Evolutionary conservation across 2,113 vertebrate species (phyloP), one percentile per base, ranked within the genome.

Genomic region (Trachemys scripta): DNA sequence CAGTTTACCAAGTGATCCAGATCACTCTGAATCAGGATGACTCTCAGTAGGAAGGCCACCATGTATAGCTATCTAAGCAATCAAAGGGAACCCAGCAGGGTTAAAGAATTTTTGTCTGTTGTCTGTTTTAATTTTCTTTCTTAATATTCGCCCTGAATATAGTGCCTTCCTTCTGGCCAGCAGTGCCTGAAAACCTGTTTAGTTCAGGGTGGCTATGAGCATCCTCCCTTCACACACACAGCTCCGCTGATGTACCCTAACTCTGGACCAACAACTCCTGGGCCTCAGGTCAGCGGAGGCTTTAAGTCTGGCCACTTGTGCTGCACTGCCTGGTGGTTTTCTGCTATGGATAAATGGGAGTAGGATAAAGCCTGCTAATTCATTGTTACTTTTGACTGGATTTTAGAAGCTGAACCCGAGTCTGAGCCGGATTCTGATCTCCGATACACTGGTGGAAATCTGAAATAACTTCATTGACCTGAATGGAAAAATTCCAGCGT

Each of bases 401-500:
- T 69, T 83, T 94, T 38, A 1, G 53, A 93, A 82, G 3, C 90
- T 89, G 91, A 97, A 83, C 91, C 92, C 78, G 5, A 86, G 80
- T 94, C 87, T 69, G 65, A 69, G 62, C 31, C 65, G 7, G 16
- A 20, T 38, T 72, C 65, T 72, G 65, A 72, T 38, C 62, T 65
- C 65, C n/a, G n/a, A 72, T n/a, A 72, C 65, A 9, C 19, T 38
- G n/a, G 17, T 72, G 35, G n/a, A 72, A 72, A 93, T 53, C 89
- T 95, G 65, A 35, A 92, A 85, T 90, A 86, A 89, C 92, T 94
- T 88, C 85, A 92, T 85, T 91, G 85, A 86, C 22, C 76, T 86
- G 95, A 93, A 94, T 91, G 85, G 95, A 80, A 49, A 80, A 89
- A 92, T 93, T 89, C 89, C 80, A 87, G 17, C 78, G 83, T 82